Percentiles rank a stretch among this genome's conserved stretches.
phyloP scores from a whole-genome alignment of 1,140 invertebrate genomes.

The Hypsibius dujardini region DNA sequence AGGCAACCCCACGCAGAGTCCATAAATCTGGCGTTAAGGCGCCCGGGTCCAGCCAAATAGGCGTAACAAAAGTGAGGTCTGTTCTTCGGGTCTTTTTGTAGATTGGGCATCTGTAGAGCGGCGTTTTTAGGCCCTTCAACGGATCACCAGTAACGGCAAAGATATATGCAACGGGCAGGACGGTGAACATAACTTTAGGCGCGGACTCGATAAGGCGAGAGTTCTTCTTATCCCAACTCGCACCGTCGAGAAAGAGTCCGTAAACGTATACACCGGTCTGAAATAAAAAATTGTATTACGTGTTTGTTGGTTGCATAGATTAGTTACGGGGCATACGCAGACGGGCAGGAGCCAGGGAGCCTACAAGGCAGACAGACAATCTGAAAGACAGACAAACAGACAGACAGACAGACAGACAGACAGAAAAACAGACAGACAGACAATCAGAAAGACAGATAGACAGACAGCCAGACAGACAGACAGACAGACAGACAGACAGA shows the following conservation, averaged over 20 bases:
- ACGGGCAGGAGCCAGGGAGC: too few relatives aligned
- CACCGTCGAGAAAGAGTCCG: constrained; percentile 81
- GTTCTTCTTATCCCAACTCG: constrained; percentile 64
- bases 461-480: too few relatives aligned
- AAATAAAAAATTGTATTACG: neutral
- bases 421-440: too few relatives aligned
- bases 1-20: constrained; percentile 75
- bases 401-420: too few relatives aligned
- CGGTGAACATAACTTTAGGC: constrained; percentile 63
- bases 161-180: constrained; percentile 88
- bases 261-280: constrained; percentile 60
- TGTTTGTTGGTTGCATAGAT: too few relatives aligned
- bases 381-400: too few relatives aligned
- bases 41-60: constrained; percentile 38
- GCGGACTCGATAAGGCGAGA: constrained; percentile 74
- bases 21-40: constrained; percentile 62
- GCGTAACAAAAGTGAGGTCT: constrained; percentile 81
- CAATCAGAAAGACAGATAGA: too few relatives aligned
- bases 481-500: too few relatives aligned
- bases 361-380: too few relatives aligned
- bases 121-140: constrained; percentile 46
- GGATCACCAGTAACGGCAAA: constrained; percentile 45
- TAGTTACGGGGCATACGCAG: too few relatives aligned
- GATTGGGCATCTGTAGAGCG: constrained; percentile 79
- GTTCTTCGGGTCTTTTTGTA: constrained; percentile 83